Conservation (phyloP, 2,888 invertebrate species). For the Zaprionus lineosus region DNA sequence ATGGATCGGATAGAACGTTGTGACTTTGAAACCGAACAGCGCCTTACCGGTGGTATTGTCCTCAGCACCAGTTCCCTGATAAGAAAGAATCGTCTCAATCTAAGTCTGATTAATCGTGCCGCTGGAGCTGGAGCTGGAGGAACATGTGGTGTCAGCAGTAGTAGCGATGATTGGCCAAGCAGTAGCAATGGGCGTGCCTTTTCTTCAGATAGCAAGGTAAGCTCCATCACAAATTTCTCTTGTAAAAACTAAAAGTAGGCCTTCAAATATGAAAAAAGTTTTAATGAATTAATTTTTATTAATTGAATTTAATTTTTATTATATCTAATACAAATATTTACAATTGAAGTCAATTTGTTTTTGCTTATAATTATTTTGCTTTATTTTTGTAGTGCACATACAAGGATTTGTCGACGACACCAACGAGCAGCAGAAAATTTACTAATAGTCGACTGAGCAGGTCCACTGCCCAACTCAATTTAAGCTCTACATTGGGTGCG, state of each 20-base stretch:
- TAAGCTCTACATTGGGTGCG: constrained; percentile 72
- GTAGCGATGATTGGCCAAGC: constrained; percentile 76
- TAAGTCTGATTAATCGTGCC: constrained; percentile 78
- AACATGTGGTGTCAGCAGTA: constrained; percentile 18
- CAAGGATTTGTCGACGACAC: constrained; percentile 81
- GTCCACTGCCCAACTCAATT: constrained; percentile 83
- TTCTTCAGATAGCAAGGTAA: constrained; percentile 81
- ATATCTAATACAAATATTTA: too few relatives aligned
- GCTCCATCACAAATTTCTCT: constrained; percentile 1
- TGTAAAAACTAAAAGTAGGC: not conserved
- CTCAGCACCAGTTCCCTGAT: constrained; percentile 79
- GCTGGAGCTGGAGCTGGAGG: constrained; percentile 13
- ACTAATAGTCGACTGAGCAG: constrained; percentile 80
- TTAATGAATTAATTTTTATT: too few relatives aligned
- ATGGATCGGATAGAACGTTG: constrained; percentile 83
- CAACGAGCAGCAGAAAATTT: constrained; percentile 82
- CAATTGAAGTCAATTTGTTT: too few relatives aligned
- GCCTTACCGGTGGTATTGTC: constrained; percentile 81
- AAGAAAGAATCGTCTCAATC: constrained; percentile 80
- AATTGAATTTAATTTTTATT: too few relatives aligned
- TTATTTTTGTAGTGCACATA: constrained; percentile 71
- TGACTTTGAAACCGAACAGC: constrained; percentile 82
- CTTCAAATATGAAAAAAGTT: too few relatives aligned
- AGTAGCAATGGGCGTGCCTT: constrained; percentile 77
- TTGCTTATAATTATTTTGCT: too few relatives aligned